Base-by-base conservation (phyloP, 2,888 invertebrate genomes). In the Troides oblongomaculatus region DNA sequence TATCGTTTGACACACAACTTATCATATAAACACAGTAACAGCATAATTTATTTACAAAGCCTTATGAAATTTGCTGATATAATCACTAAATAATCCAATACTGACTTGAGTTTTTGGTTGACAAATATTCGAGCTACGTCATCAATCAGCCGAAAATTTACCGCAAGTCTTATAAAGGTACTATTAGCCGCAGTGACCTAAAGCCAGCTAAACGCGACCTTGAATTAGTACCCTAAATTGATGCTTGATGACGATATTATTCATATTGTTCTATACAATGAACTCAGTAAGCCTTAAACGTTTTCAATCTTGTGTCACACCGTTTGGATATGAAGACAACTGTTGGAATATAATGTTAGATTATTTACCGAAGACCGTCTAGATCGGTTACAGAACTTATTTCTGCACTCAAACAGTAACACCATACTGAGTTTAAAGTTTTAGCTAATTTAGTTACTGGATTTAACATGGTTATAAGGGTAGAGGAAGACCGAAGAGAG, bases 211-310 rank as follows among this genome's bases (percentile, higher is more conserved):
- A 21, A 57, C 63, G 14, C 64, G 75, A 77, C 79, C 79, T 79
- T 79, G 77, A 78, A 76, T 79, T 77, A 77, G 74, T 74, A 68
- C 73, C 74, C 75, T 74, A 76, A 76, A 76, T 75, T 69, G 73
- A 71, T 67, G 66, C 65, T 72, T 59, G 73, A 74, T 76, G 76
- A 77, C 77, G 78, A 68, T 68, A 71, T 74, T 71, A 73, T 74
- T 72, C 71, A 72, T 73, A 74, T 72, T 70, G 66, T 68, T 70
- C 70, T 64, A 59, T 67, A 71, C 70, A 66, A 72, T 70, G 58
- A 62, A 67, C 59, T 56, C 39, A 58, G 61, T 50, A 61, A 65
- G 63, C 69, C 39, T 60, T 46, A 62, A 68, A 62, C 10, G 64
- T 18, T 23, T 12, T 68, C 23, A 62, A 62, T 36, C 39, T 69